Percentiles rank a stretch among this genome's conserved stretches.
phyloP scores from a whole-genome alignment of 1,140 invertebrate genomes.

The Prorops nasuta region DNA sequence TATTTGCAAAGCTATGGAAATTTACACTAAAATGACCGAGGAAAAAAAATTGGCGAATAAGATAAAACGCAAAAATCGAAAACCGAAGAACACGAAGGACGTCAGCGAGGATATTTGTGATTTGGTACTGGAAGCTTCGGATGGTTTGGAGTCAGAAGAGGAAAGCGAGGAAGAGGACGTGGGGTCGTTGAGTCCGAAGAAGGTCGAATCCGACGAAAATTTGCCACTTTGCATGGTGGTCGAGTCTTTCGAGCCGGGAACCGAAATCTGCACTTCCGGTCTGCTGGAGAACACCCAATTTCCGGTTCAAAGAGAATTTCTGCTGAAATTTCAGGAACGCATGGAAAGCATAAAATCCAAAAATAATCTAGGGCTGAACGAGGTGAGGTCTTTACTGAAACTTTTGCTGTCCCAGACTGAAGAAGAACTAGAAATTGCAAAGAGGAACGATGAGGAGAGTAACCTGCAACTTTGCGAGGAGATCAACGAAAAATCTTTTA shows the following conservation, averaged over 20 bases:
- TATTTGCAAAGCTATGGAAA: constrained; percentile 21
- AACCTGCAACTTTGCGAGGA: neutral
- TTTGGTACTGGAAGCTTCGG: neutral
- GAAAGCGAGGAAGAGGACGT: neutral
- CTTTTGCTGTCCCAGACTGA: neutral
- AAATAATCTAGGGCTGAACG: too few relatives aligned
- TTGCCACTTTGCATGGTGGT: neutral
- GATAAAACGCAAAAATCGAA: neutral
- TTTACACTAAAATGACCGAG: constrained; percentile 6
- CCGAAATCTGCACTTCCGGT: too few relatives aligned
- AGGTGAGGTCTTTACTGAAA: neutral
- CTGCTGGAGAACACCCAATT: too few relatives aligned
- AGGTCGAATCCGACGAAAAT: neutral
- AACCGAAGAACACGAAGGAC: neutral
- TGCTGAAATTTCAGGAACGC: too few relatives aligned
- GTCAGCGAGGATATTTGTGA: neutral
- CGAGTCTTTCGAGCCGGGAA: too few relatives aligned
- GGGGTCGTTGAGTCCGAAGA: neutral
- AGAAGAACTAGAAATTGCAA: neutral
- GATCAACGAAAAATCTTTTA: constrained; percentile 5
- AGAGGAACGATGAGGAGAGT: neutral
- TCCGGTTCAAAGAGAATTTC: too few relatives aligned
- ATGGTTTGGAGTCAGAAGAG: neutral
- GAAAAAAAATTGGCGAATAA: neutral
- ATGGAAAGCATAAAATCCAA: too few relatives aligned